Conservation (phyloP, 2,888 invertebrate species). For the Rhamnusium bicolor region DNA sequence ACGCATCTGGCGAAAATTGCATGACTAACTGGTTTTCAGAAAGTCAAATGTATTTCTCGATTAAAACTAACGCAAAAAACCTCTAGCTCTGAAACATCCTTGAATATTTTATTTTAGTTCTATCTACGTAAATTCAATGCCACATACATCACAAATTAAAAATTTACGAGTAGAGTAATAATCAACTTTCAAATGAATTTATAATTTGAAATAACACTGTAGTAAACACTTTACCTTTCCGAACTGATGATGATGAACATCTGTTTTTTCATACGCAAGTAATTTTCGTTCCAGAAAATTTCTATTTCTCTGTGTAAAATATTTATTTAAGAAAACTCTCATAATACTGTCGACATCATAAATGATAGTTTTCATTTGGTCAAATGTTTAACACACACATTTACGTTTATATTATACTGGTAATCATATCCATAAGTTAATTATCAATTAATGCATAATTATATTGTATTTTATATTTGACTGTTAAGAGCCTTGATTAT, state of each 20-base stretch:
- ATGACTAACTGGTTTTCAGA: background rate
- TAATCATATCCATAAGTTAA: too few species aligned
- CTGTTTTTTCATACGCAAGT: background rate
- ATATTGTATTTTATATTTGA: too few species aligned
- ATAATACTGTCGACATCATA: too few species aligned
- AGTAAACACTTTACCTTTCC: background rate
- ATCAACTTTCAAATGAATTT: background rate
- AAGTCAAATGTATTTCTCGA: background rate
- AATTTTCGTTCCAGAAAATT: background rate
- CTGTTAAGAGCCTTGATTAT: too few species aligned
- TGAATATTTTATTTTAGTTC: background rate
- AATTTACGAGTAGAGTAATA: background rate
- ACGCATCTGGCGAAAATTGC: too few species aligned
- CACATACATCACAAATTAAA: background rate
- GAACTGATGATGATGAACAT: background rate
- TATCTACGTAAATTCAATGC: background rate
- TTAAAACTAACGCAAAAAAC: background rate
- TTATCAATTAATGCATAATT: too few species aligned
- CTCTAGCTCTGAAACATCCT: background rate
- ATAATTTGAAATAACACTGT: background rate
- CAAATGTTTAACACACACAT: too few species aligned
- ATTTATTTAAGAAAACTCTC: too few species aligned
- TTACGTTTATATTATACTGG: too few species aligned
- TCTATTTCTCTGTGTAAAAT: background rate
- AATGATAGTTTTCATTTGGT: too few species aligned